Evolutionary conservation across 2,797 vertebrate genomes (phyloP).

Genomic region (Rousettus madagascariensis): DNA sequence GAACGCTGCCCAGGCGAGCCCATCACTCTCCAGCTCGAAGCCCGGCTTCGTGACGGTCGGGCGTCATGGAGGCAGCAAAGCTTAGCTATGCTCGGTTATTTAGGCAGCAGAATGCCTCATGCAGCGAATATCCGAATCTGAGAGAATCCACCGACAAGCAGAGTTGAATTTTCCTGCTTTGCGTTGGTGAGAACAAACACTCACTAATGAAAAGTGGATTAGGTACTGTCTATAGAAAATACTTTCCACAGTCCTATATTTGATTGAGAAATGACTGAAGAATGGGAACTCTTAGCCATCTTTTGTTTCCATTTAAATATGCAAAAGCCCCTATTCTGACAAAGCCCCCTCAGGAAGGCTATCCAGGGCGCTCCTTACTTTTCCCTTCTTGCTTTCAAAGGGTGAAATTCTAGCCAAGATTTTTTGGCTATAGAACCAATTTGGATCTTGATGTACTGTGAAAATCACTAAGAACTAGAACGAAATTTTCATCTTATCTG

Average conservation of each 20-base stretch:
- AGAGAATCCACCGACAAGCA: neutral
- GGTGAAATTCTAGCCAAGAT: neutral
- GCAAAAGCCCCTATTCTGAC: neutral
- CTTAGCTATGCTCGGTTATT: neutral
- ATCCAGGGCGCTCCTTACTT: neutral
- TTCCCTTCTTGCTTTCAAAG: slow-evolving; percentile 26
- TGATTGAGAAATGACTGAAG: neutral
- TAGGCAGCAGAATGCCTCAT: neutral
- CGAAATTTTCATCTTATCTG: slow-evolving; percentile 34
- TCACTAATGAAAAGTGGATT: neutral
- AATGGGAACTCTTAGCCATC: neutral
- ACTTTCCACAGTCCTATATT: neutral
- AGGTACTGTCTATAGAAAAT: neutral
- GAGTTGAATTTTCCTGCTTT: neutral
- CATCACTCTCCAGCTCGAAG: neutral
- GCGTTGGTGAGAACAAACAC: neutral
- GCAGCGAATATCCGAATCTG: neutral
- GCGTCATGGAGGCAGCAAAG: neutral
- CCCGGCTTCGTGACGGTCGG: neutral
- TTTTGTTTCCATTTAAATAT: neutral
- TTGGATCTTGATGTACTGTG: neutral
- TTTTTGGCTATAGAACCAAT: slow-evolving; percentile 30
- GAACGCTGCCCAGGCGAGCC: neutral
- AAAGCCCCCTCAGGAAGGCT: neutral
- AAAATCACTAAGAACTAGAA: neutral